These are phyloP conservation scores for Mormyrus proboscirostris DNA, from an alignment of 2,797 vertebrate species.

Conservation along the genomic window DNA sequence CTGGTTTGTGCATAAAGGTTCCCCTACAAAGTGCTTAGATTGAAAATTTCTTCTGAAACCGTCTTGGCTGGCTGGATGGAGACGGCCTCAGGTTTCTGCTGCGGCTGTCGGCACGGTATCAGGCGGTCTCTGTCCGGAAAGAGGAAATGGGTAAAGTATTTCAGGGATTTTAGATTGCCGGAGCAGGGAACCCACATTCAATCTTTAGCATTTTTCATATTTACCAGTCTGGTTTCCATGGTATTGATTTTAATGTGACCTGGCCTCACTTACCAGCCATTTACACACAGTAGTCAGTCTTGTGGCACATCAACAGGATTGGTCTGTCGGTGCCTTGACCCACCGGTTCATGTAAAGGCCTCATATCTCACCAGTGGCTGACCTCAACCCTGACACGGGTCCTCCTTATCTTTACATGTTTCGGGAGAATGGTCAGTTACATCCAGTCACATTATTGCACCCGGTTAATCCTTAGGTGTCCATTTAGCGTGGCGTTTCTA, in stretches of 20 bases:
- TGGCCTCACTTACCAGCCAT: neutral
- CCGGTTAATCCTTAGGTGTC: neutral
- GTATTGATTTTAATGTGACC: constrained; percentile 8
- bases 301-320: neutral
- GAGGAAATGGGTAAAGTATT: neutral
- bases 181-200: neutral
- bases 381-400: neutral
- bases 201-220: neutral
- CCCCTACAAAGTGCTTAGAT: constrained; percentile 25
- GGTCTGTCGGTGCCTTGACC: neutral
- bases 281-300: neutral
- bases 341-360: neutral
- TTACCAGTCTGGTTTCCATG: neutral
- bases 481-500: neutral
- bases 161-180: neutral
- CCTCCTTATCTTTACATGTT: neutral
- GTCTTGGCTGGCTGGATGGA: constrained; percentile 26
- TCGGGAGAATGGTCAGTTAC: neutral
- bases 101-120: constrained; percentile 1
- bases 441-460: neutral
- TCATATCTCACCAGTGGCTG: neutral
- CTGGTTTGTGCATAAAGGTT: constrained; percentile 1
- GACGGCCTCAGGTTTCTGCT: constrained; percentile 22
- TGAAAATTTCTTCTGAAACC: constrained; percentile 13
- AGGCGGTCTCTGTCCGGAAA: neutral